Base-by-base conservation (phyloP, 2,888 invertebrate species). In the Scaptomyza polygonia region DNA sequence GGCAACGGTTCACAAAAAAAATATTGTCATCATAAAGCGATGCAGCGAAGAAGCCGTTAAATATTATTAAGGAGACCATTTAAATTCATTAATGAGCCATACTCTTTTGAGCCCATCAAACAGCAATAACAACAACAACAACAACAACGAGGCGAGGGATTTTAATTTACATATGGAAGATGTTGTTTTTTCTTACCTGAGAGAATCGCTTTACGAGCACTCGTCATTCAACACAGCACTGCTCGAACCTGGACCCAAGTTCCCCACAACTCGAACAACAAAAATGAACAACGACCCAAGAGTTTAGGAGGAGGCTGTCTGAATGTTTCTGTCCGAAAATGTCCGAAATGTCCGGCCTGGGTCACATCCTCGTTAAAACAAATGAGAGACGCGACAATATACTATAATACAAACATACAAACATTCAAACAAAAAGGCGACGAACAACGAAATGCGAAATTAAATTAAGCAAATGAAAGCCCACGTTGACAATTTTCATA, bases 61-160 rank as follows among this genome's bases (percentile, higher is more conserved):
- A 89, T 90, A 89, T 89, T 89, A 90, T 90, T 88, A 91, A 91
- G 90, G 89, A 89, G 88, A 86, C 91, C 87, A 91, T 90, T 90
- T 90, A 91, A 91, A 90, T 88, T 91, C 90, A 90, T 91, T 91
- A 90, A 91, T 90, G 91, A 90, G 89, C 88, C 81, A 84, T 82
- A 86, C 79, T 82, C 74, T 68, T 54, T 65, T 66, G 48, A 57
- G 62, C 32, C 52, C 62, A 62, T 62, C 62, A 68, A 72, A 70
- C 68, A 62, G 49, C 43, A 58, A 39, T 40, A 44, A 44, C 65
- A 61, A 52, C 54, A 30, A 32, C 45, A 58, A 39, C 36, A 44
- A 44, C 65, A 61, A 52, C 54, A 30, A 32, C 45, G n/a, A n/a
- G 14, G 11, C 54, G 42, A 44, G n/a, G 30, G 54, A 47, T 67